phyloP scores from a whole-genome alignment of 2,113 vertebrate genomes.

The Zosterops hypoxanthus region DNA sequence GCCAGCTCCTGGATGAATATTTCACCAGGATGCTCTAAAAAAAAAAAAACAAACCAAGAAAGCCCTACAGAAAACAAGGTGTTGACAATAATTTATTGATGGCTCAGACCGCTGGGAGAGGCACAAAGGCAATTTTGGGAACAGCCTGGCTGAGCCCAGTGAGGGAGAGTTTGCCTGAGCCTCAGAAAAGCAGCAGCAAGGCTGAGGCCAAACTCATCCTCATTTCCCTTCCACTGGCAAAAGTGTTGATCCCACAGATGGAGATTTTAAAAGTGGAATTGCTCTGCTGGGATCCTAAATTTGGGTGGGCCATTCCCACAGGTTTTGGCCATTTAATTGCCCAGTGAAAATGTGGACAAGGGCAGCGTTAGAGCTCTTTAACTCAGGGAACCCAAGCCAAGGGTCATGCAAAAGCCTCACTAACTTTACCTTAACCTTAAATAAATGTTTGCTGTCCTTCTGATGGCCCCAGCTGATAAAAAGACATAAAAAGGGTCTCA shows the following conservation, averaged over 20 bases:
- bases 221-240: background rate
- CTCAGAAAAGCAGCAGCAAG: background rate
- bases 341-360: background rate
- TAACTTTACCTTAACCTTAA: background rate
- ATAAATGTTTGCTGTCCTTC: background rate
- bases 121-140: background rate
- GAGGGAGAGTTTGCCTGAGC: background rate
- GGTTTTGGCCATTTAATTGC: background rate
- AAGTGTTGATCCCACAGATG: background rate
- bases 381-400: background rate
- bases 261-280: background rate
- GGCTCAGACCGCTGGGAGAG: background rate
- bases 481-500: background rate
- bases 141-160: background rate
- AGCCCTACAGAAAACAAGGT: slow-evolving; percentile 16
- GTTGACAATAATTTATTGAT: slow-evolving; percentile 34
- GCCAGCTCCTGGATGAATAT: slow-evolving; percentile 44
- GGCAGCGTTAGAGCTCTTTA: background rate
- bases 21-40: slow-evolving; percentile 6
- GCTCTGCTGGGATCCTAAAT: background rate
- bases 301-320: background rate
- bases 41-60: background rate
- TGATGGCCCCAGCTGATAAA: background rate
- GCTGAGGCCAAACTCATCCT: background rate
- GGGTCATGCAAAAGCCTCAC: background rate